phyloP scores from a whole-genome alignment of 2,888 invertebrate genomes.

The Pasiphila rectangulata region DNA sequence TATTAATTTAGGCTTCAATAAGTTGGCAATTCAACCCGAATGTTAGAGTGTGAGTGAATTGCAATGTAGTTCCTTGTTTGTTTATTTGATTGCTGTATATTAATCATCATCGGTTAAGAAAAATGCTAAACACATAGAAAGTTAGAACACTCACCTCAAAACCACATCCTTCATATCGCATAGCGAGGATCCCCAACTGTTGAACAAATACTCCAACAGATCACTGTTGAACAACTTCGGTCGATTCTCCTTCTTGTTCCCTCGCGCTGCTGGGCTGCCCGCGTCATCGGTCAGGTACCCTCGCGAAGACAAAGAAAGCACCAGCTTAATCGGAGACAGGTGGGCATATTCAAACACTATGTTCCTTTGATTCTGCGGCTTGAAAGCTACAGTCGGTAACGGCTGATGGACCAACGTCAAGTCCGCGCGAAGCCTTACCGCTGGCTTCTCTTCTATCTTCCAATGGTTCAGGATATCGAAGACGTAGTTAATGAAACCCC shows the following conservation, averaged over 20 bases:
- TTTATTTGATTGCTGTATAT: too few species aligned
- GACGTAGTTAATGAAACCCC: constrained; percentile 83
- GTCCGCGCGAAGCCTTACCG: constrained; percentile 79
- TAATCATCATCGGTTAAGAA: too few species aligned
- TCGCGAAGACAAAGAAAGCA: constrained; percentile 81
- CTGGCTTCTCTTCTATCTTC: constrained; percentile 80
- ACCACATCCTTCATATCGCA: constrained; percentile 84
- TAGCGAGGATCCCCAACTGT: constrained; percentile 83
- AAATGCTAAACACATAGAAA: constrained; percentile 12
- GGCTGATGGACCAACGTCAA: constrained; percentile 82
- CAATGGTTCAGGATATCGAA: constrained; percentile 83
- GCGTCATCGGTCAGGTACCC: constrained; percentile 61
- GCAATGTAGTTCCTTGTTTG: too few species aligned
- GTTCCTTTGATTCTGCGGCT: constrained; percentile 63
- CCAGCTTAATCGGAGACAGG: constrained; percentile 81
- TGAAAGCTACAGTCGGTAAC: constrained; percentile 69
- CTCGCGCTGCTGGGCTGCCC: too few species aligned
- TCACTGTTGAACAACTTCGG: constrained; percentile 80
- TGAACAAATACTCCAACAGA: constrained; percentile 82
- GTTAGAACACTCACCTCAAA: constrained; percentile 74
- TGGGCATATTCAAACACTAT: constrained; percentile 81
- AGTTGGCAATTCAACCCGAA: too few species aligned
- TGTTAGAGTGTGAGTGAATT: too few species aligned
- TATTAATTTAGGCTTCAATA: too few species aligned
- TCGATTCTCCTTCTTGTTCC: constrained; percentile 68